Evolutionary conservation across 2,888 invertebrate genomes (phyloP).

Genomic region (Troides helena): DNA sequence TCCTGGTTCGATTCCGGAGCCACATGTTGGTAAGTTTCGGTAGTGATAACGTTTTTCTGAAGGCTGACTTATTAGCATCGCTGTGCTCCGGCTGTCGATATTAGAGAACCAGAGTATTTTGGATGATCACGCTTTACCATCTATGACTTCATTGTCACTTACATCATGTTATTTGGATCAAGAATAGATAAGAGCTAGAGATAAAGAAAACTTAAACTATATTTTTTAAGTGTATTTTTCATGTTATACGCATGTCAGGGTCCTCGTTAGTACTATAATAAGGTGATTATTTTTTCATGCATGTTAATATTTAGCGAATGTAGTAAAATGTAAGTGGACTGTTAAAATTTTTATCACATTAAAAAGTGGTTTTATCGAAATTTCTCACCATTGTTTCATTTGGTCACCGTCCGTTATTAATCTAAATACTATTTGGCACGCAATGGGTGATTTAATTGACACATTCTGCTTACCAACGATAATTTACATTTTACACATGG

Average conservation of each 20-base stretch:
- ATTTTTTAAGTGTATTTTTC: background rate
- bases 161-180: too few species aligned
- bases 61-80: too few species aligned
- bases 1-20: too few species aligned
- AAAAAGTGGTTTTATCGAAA: slow-evolving; percentile 52
- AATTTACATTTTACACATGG: slow-evolving; percentile 38
- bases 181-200: too few species aligned
- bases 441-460: slow-evolving; percentile 69
- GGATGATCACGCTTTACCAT: too few species aligned
- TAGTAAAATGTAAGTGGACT: slow-evolving; percentile 68
- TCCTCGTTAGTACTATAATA: background rate
- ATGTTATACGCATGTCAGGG: background rate
- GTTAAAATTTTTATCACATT: slow-evolving; percentile 74
- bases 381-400: slow-evolving; percentile 57
- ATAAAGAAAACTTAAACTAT: too few species aligned
- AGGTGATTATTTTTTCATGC: slow-evolving; percentile 38
- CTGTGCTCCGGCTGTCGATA: too few species aligned
- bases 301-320: slow-evolving; percentile 40
- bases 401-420: slow-evolving; percentile 39
- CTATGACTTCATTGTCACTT: too few species aligned
- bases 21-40: too few species aligned
- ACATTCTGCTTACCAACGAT: slow-evolving; percentile 69
- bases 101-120: too few species aligned
- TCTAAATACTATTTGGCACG: slow-evolving; percentile 35
- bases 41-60: too few species aligned